Evolutionary conservation across 2,888 invertebrate genomes (phyloP).

Genomic region (Electrophaes corylata): DNA sequence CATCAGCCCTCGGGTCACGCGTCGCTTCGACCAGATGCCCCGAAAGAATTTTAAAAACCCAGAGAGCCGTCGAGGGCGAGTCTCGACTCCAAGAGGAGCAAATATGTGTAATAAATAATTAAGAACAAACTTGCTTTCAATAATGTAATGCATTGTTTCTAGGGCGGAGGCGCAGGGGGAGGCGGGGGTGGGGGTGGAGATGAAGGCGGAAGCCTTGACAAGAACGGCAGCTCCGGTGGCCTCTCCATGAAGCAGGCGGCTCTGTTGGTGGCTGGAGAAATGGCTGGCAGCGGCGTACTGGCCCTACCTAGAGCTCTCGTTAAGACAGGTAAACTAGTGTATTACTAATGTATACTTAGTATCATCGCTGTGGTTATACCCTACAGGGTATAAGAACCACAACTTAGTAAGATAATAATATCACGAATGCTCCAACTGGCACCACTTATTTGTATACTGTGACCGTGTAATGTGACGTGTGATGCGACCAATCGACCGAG

Average conservation of each 20-base stretch:
- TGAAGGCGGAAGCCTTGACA: constrained; percentile 29
- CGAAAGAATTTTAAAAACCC: no score
- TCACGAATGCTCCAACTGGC: no score
- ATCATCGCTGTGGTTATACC: no score
- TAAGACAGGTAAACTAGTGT: constrained; percentile 84
- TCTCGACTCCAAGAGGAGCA: no score
- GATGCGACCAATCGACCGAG: background rate
- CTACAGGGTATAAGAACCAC: no score
- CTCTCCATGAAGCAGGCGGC: constrained; percentile 77
- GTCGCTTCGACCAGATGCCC: no score
- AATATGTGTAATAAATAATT: no score
- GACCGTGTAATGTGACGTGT: no score
- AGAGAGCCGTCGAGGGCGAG: no score
- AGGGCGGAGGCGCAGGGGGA: background rate
- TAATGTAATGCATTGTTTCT: background rate
- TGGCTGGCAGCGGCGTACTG: constrained; percentile 89
- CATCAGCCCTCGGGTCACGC: no score
- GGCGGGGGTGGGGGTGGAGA: constrained; percentile 31
- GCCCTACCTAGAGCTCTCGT: constrained; percentile 87
- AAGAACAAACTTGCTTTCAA: background rate
- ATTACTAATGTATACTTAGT: no score
- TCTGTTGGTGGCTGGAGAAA: constrained; percentile 87
- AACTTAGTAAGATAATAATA: no score
- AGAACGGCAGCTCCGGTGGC: constrained; percentile 45
- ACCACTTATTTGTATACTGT: background rate